Conservation (phyloP, 2,888 invertebrate species). For the Salpingus planirostris region DNA sequence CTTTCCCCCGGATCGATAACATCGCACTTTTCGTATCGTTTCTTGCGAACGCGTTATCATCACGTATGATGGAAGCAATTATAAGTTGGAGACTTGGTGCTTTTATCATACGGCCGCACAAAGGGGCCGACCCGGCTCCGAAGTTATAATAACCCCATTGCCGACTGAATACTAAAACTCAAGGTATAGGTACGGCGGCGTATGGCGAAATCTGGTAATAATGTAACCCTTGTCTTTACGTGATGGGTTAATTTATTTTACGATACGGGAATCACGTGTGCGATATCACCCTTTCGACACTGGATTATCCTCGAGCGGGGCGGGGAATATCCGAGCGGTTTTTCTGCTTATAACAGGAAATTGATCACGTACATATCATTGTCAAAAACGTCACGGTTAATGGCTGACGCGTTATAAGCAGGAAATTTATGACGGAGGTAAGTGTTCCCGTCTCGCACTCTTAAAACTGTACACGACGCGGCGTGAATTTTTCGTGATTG, state of each 20-base stretch:
- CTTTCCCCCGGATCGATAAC: not conserved
- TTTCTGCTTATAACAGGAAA: not conserved
- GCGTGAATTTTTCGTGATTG: no score
- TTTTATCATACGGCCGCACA: slow-evolving; percentile 11
- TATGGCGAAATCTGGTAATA: no score
- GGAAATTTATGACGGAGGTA: slow-evolving; percentile 1
- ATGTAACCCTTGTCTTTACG: no score
- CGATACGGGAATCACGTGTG: no score
- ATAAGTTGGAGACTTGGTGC: slow-evolving; percentile 14
- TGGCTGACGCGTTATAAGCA: not conserved
- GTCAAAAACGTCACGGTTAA: slow-evolving; percentile 1
- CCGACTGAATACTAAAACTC: not conserved
- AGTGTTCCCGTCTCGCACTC: no score
- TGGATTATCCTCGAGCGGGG: no score
- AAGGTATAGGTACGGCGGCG: no score
- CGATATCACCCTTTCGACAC: no score
- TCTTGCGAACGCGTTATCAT: slow-evolving; percentile 9
- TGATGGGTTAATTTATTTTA: not conserved
- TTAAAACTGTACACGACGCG: no score
- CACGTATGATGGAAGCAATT: slow-evolving; percentile 6
- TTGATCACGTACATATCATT: slow-evolving; percentile 3
- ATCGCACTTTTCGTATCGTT: slow-evolving; percentile 7
- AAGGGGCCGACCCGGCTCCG: slow-evolving; percentile 1
- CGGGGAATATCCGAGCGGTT: no score
- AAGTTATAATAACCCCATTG: slow-evolving; percentile 1